Conservation (phyloP, 1,140 invertebrate genomes). For the Papilio dardanus region DNA sequence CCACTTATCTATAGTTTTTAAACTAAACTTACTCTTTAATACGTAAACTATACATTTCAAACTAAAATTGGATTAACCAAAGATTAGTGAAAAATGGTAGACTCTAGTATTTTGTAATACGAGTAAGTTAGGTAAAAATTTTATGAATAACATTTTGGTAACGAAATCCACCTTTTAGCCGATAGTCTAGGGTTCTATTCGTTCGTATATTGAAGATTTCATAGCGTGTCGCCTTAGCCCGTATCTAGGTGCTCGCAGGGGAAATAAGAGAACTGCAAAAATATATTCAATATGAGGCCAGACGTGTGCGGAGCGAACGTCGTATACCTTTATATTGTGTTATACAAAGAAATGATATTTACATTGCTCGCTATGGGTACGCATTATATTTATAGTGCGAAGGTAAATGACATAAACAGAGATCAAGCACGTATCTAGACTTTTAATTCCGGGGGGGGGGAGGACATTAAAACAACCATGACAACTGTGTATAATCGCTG, state of each 20-base stretch:
- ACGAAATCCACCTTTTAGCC: background rate
- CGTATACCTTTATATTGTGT: slow-evolving; percentile 20
- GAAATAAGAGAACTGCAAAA: slow-evolving; percentile 29
- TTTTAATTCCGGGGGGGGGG: too few relatives aligned
- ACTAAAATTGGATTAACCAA: background rate
- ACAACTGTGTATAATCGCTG: too few relatives aligned
- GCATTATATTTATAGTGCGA: background rate
- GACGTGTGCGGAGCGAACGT: background rate
- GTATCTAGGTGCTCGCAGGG: slow-evolving; percentile 29
- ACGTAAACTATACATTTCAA: too few relatives aligned
- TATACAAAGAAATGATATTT: slow-evolving; percentile 7
- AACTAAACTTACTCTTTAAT: too few relatives aligned
- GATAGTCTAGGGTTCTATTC: slow-evolving; percentile 1
- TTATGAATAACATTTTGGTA: background rate
- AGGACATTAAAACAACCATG: too few relatives aligned
- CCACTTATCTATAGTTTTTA: too few relatives aligned
- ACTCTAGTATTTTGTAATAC: too few relatives aligned
- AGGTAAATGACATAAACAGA: background rate
- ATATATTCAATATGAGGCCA: slow-evolving; percentile 30
- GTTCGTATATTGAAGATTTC: slow-evolving; percentile 33
- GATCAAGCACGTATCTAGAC: too few relatives aligned
- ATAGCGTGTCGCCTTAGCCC: slow-evolving; percentile 20
- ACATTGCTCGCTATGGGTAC: background rate
- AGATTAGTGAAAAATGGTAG: too few relatives aligned
- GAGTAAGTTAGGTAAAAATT: background rate